Evolutionary conservation across 2,888 invertebrate genomes (phyloP), one percentile per base, ranked within the genome.

Genomic region (Oxycera nigricornis): DNA sequence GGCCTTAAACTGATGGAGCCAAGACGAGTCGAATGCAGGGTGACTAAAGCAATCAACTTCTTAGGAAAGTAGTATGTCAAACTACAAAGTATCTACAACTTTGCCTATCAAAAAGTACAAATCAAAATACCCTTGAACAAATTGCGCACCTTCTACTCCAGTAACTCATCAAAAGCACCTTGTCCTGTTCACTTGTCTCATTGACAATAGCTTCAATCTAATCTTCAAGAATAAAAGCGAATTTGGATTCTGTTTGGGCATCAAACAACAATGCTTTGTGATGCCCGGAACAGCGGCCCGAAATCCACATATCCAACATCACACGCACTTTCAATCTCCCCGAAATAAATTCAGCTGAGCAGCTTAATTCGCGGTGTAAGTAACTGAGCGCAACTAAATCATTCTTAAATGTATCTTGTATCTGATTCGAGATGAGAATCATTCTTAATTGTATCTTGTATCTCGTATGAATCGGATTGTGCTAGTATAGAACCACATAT

Each of bases 271-370:
- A 35, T 62, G 35, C 20, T 55, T 2, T 22, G 2, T 20, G 22
- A 17, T 17, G 3, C 35, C 35, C 35, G 6, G 17, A 4, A 62
- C 62, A 62, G 35, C 20, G 17, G 30, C 62, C 22, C n/a, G n/a
- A 62, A 62, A 31, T 62, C 62, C 31, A 62, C 62, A 62, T 62
- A 35, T 62, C 35, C 4, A 3, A n/a, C 9, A 20, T n/a, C 6
- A 11, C 31, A 35, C 35, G 35, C 35, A 30, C 62, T 20, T 17
- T 4, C 7, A 9, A 31, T 11, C 3, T 9, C 9, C 7, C 7
- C 14, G 30, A 22, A 11, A 55, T n/a, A n/a, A n/a, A n/a, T n/a
- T n/a, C n/a, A n/a, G n/a, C n/a, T n/a, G n/a, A n/a, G n/a, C n/a
- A 55, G 52, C 20, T 55, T 55, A 24, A 55, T 55, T 24, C 52